Conservation (phyloP, 2,888 invertebrate species). For the Elmis aenea region DNA sequence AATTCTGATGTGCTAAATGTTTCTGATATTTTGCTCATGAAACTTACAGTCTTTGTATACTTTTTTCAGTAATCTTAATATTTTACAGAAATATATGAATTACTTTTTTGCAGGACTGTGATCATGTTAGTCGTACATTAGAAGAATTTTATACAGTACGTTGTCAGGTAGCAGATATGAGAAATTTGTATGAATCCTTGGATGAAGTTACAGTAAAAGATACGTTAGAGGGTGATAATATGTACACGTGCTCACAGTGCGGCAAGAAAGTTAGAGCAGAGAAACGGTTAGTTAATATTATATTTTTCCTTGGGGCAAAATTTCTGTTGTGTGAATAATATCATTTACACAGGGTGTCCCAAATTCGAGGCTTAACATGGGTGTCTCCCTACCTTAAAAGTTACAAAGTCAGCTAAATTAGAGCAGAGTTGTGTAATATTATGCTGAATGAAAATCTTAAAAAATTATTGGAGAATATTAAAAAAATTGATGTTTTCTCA, state of each 20-base stretch:
- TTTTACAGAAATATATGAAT: neutral
- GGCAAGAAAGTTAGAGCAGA: conserved; percentile 93
- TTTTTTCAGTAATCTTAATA: neutral
- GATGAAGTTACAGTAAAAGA: conserved; percentile 98
- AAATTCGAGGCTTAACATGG: no score
- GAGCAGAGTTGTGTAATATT: no score
- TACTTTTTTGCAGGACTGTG: conserved; percentile 66
- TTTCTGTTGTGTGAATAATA: no score
- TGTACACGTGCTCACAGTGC: conserved; percentile 95
- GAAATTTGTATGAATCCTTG: conserved; percentile 88
- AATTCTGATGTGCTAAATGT: no score
- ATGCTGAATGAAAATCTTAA: no score
- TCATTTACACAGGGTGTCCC: no score
- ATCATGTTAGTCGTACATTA: conserved; percentile 87
- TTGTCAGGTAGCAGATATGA: conserved; percentile 95
- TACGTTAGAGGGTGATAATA: conserved; percentile 93
- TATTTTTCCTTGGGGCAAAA: conserved; percentile 1
- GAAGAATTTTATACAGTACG: conserved; percentile 96
- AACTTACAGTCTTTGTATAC: no score
- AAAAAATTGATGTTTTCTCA: no score
- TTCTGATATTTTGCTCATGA: no score
- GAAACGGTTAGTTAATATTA: conserved; percentile 58
- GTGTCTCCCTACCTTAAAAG: no score
- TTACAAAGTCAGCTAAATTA: no score
- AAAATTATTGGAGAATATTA: no score